Evolutionary conservation across 2,888 invertebrate genomes (phyloP), one percentile per base, ranked within the genome.

Genomic region (Lissocephala sabroskyi): DNA sequence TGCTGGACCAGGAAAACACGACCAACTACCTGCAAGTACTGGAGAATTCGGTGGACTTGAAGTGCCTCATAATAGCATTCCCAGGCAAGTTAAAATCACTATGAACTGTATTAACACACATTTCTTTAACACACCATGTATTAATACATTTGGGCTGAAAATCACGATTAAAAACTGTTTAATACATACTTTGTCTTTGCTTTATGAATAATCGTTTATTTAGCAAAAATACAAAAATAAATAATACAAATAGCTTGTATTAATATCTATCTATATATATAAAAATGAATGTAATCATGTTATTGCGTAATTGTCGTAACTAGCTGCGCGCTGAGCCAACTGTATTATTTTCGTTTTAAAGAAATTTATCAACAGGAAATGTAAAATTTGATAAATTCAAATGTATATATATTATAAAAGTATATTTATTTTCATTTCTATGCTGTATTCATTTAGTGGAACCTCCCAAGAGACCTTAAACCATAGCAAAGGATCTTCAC

Each of bases 381-480:
- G n/a, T n/a, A n/a, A n/a, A n/a, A n/a, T n/a, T n/a, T n/a, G n/a
- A n/a, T n/a, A n/a, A n/a, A n/a, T n/a, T n/a, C n/a, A n/a, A n/a
- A n/a, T n/a, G n/a, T n/a, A n/a, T n/a, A n/a, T n/a, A n/a, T n/a
- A n/a, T n/a, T n/a, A n/a, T n/a, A n/a, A n/a, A n/a, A n/a, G n/a
- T n/a, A n/a, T n/a, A n/a, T n/a, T n/a, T n/a, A n/a, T n/a, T n/a
- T n/a, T n/a, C n/a, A n/a, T n/a, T n/a, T n/a, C n/a, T n/a, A n/a
- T 89, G 75, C 48, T 62, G 57, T 89, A 89, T 62, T 87, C 87
- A 64, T 87, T 86, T 67, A 88, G 88, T 83, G 88, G 88, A 62
- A 85, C 87, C 65, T 88, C 89, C 41, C 87, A 87, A 67, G 89
- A 89, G 81, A 88, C 88, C 42, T 82, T 88, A 55, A 88, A 86